phyloP scores from a whole-genome alignment of 2,888 invertebrate species.

The Dione juno region DNA sequence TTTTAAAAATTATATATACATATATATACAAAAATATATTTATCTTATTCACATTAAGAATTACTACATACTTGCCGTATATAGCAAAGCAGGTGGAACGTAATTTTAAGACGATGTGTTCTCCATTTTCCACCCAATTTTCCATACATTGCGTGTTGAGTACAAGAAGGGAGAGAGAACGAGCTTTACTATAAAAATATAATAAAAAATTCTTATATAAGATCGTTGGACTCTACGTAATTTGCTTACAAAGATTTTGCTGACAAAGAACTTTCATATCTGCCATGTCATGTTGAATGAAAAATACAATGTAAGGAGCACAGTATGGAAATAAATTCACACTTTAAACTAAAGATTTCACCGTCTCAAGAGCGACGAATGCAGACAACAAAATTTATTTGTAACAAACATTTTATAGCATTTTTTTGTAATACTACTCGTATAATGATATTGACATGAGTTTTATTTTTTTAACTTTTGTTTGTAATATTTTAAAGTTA shows the following conservation, averaged over 20 bases:
- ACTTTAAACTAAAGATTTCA: constrained; percentile 23
- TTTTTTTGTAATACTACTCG: neutral
- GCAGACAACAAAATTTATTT: constrained; percentile 17
- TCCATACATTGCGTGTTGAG: too few species aligned
- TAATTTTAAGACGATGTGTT: too few species aligned
- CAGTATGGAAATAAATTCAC: constrained; percentile 27
- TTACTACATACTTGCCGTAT: too few species aligned
- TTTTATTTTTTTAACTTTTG: neutral
- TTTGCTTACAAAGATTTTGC: constrained; percentile 18
- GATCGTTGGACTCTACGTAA: constrained; percentile 7
- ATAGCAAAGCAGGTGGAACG: too few species aligned
- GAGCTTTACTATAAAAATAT: neutral
- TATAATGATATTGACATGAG: neutral
- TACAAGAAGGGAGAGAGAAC: too few species aligned
- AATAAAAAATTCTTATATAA: neutral
- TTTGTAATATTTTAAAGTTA: too few species aligned
- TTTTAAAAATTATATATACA: too few species aligned
- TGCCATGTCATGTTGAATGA: constrained; percentile 18
- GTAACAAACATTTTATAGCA: neutral
- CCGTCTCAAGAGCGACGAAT: constrained; percentile 18
- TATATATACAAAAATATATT: too few species aligned
- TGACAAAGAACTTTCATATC: constrained; percentile 5
- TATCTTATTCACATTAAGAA: too few species aligned
- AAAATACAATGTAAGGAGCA: constrained; percentile 23
- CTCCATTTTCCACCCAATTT: too few species aligned